Percentiles rank a stretch among this genome's conserved stretches.
phyloP scores from a whole-genome alignment of 2,888 invertebrate species.

The Dermolepida albohirtum region DNA sequence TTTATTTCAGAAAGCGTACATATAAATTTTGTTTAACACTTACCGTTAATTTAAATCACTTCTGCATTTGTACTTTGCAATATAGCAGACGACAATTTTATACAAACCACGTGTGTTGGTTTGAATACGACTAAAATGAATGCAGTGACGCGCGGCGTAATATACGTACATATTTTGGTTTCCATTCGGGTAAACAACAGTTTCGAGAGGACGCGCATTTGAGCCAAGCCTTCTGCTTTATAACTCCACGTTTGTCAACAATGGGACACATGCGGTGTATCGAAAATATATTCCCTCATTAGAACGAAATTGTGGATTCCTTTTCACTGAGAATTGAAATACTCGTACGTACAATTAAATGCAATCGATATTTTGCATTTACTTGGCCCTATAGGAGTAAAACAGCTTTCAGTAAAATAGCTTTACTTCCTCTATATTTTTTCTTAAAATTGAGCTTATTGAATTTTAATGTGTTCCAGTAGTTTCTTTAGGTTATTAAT shows the following conservation, averaged over 20 bases:
- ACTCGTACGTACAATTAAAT: no score
- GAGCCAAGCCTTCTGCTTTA: conserved; percentile 3
- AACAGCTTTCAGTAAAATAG: no score
- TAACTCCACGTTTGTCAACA: conserved; percentile 12
- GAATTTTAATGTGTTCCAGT: no score
- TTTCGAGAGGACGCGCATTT: conserved; percentile 8
- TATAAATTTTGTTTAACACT: no score
- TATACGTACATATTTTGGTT: conserved; percentile 1
- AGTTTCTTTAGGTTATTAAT: no score
- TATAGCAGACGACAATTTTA: not conserved
- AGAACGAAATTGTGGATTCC: not conserved
- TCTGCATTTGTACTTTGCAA: no score
- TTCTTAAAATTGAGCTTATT: no score
- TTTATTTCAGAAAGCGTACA: no score
- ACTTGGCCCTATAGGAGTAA: no score
- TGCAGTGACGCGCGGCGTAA: not conserved
- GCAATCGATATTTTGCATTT: no score
- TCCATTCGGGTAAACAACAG: conserved; percentile 8
- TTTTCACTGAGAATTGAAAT: not conserved
- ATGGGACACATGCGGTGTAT: not conserved
- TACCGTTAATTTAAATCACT: no score
- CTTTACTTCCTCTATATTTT: no score
- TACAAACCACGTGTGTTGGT: not conserved
- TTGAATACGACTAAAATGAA: conserved; percentile 9
- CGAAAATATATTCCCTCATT: not conserved